These are phyloP conservation scores for Penaeus chinensis DNA, from an alignment of 1,140 invertebrate species.

Conservation along the genomic window DNA sequence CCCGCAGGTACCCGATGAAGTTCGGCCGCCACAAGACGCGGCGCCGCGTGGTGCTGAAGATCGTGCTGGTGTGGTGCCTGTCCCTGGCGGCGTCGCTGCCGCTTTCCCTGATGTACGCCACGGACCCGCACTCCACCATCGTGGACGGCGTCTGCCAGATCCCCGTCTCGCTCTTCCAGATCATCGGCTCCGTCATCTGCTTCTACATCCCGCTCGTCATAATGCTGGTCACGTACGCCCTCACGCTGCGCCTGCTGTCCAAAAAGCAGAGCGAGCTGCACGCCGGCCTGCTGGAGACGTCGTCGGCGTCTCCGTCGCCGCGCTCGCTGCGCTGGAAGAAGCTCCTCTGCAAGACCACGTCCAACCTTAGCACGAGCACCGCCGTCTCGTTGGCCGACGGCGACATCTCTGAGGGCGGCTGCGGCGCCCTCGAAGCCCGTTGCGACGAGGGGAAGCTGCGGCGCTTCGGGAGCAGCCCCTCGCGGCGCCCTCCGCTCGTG, in stretches of 20 bases:
- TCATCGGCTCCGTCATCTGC: constrained; percentile 92
- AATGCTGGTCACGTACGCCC: constrained; percentile 92
- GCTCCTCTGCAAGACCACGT: constrained; percentile 59
- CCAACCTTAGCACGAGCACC: constrained; percentile 56
- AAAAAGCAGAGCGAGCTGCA: constrained; percentile 81
- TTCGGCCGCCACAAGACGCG: constrained; percentile 91
- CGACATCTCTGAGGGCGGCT: constrained; percentile 9
- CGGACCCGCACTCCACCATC: constrained; percentile 79
- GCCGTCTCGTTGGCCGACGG: constrained; percentile 52
- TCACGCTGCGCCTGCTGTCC: constrained; percentile 87
- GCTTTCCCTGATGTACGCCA: constrained; percentile 86
- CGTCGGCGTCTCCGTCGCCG: constrained; percentile 47
- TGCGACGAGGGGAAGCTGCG: constrained; percentile 2
- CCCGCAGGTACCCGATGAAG: constrained; percentile 79
- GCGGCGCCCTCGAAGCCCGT: background rate
- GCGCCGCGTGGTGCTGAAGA: constrained; percentile 86
- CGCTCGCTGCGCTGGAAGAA: constrained; percentile 53
- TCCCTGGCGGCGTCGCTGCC: constrained; percentile 90
- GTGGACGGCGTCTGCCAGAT: constrained; percentile 86
- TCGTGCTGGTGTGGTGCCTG: constrained; percentile 89
- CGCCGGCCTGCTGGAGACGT: constrained; percentile 65
- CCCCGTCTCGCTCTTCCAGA: constrained; percentile 88
- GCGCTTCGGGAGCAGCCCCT: constrained; percentile 31
- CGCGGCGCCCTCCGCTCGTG: constrained; percentile 43
- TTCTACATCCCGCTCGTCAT: constrained; percentile 96